Evolutionary conservation across 2,113 vertebrate species (phyloP).

Genomic region (Herpetotheres cachinnans): DNA sequence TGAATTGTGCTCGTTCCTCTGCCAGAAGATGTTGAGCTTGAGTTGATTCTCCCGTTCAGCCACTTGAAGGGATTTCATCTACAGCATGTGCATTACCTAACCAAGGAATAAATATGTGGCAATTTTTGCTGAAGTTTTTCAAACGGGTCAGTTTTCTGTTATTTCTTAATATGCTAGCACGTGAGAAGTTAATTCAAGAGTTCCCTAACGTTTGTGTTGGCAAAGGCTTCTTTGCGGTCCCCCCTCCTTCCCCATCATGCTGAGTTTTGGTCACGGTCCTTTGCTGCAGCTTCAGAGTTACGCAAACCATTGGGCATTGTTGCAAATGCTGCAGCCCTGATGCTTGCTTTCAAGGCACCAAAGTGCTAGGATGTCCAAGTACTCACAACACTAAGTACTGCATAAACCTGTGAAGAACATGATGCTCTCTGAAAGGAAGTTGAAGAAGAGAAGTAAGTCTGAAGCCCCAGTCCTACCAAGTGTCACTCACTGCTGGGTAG

Average conservation of each 20-base stretch:
- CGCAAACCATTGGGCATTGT: fast-evolving
- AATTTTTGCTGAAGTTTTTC: background rate
- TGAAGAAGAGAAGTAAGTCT: background rate
- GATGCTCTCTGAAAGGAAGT: background rate
- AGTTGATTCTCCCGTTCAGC: background rate
- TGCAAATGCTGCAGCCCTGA: background rate
- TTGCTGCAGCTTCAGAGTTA: fast-evolving
- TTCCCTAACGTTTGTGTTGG: background rate
- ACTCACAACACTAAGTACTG: background rate
- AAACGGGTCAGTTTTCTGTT: background rate
- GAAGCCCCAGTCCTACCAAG: background rate
- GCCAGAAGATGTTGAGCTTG: background rate
- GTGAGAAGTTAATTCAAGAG: background rate
- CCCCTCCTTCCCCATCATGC: fast-evolving
- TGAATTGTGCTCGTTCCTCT: fast-evolving
- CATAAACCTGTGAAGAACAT: background rate
- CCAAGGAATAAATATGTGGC: background rate
- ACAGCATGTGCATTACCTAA: background rate
- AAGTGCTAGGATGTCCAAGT: background rate
- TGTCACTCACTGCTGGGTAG: fast-evolving
- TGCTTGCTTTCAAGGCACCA: background rate
- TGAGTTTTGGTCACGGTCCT: background rate
- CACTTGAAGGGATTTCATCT: background rate
- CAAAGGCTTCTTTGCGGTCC: background rate
- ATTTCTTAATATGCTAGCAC: background rate